Conservation (phyloP, 1,140 invertebrate species). For the Sipha flava region DNA sequence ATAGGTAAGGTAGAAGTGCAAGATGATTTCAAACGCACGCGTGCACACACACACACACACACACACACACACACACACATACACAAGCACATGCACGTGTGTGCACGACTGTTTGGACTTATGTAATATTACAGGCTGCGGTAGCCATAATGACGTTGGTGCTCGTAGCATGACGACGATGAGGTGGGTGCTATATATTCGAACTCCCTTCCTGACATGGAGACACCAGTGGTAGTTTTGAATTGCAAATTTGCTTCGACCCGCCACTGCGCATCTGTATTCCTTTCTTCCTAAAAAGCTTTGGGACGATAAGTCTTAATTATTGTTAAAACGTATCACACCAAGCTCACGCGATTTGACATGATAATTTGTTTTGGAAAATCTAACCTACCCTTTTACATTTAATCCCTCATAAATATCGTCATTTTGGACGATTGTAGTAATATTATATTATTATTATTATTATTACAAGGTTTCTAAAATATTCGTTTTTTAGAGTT, state of each 20-base stretch:
- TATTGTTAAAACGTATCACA: conserved; percentile 8
- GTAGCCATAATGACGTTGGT: too few relatives aligned
- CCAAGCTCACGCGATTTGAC: neutral
- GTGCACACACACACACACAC: neutral
- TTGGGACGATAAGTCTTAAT: conserved; percentile 8
- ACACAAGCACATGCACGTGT: too few relatives aligned
- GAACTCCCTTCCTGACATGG: too few relatives aligned
- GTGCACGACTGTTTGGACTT: neutral
- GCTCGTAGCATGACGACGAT: neutral
- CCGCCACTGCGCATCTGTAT: neutral
- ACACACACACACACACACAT: neutral
- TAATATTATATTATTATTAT: neutral
- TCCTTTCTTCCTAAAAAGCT: neutral
- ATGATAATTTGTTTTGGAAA: conserved; percentile 16
- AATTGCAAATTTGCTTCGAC: conserved; percentile 12
- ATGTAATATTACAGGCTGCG: neutral
- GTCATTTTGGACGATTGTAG: neutral
- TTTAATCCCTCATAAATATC: neutral
- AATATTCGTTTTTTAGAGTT: neutral
- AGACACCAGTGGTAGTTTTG: neutral
- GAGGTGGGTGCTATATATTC: neutral
- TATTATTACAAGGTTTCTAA: neutral
- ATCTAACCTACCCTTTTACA: neutral
- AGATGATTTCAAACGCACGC: neutral
- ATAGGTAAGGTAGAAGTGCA: neutral